phyloP scores from a whole-genome alignment of 2,888 invertebrate species.

The Spodoptera littoralis region DNA sequence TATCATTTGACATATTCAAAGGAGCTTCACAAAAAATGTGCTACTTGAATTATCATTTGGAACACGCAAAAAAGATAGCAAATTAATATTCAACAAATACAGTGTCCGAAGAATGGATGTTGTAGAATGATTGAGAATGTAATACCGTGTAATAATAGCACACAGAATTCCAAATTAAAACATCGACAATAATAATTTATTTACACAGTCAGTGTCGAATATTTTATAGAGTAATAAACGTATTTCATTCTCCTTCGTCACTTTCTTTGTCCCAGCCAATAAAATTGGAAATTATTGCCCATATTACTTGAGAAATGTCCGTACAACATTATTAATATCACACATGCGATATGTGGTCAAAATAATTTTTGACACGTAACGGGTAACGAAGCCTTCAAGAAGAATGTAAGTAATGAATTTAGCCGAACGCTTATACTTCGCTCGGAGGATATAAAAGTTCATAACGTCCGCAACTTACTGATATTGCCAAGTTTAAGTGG shows the following conservation, averaged over 20 bases:
- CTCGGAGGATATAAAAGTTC: slow-evolving; percentile 41
- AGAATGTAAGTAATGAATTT: slow-evolving; percentile 40
- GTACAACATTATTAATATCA: slow-evolving; percentile 30
- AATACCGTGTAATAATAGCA: slow-evolving; percentile 11
- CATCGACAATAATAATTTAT: slow-evolving; percentile 28
- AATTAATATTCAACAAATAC: slow-evolving; percentile 22
- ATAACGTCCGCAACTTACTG: slow-evolving; percentile 60
- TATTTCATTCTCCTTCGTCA: slow-evolving; percentile 47
- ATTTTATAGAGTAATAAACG: slow-evolving; percentile 45
- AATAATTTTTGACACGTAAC: slow-evolving; percentile 46
- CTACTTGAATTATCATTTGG: slow-evolving; percentile 45
- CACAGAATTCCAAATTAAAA: slow-evolving; percentile 27
- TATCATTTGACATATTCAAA: slow-evolving; percentile 44
- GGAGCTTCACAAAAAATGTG: slow-evolving; percentile 40
- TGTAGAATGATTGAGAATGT: slow-evolving; percentile 16
- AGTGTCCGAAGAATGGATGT: slow-evolving; percentile 18
- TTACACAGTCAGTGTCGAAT: slow-evolving; percentile 37
- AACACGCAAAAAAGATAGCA: slow-evolving; percentile 19
- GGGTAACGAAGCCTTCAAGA: slow-evolving; percentile 13
- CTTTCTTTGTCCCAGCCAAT: slow-evolving; percentile 41
- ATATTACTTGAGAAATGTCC: slow-evolving; percentile 31
- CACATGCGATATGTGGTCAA: slow-evolving; percentile 16
- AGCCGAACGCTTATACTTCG: slow-evolving; percentile 38
- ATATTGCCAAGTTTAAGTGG: slow-evolving; percentile 61
- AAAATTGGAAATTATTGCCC: slow-evolving; percentile 45